Evolutionary conservation across 2,888 invertebrate genomes (phyloP), one percentile per base, ranked within the genome.

Genomic region (Dynastes tityus): DNA sequence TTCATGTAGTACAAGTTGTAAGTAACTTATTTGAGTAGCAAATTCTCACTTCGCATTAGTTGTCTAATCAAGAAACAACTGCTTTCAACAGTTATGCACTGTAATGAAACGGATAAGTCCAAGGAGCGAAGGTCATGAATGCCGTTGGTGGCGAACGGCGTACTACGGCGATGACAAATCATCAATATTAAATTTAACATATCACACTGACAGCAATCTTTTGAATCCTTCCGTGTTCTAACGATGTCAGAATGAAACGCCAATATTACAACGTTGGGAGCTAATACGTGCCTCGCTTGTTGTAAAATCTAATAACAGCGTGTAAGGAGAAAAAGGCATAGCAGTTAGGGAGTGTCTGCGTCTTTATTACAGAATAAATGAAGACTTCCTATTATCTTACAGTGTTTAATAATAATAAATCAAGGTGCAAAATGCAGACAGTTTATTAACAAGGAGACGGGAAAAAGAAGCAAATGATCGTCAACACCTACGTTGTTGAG

Each of bases 101-200:
- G 55, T 13, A 32, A 2, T 32, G 32, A 63, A 63, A 32, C 11
- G n/a, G 63, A 63, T 63, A 63, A 63, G 11, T 32, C 11, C 32
- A 27, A 9, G 63, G 11, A 29, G 32, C 8, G 32, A 32, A 63
- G 63, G 63, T 63, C 63, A 63, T 32, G 3, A 32, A 63, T n/a
- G 27, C 63, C 11, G 11, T 32, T 67, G 22, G 22, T 45, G 45
- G 49, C 6, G 11, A 64, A 40, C 11, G 16, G n/a, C 32, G 32
- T 6, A 32, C 13, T 29, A 64, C 32, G 32, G 27, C 22, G 49
- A 68, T 49, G 68, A 68, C 68, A 68, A 68, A 68, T 68, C 68
- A 27, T 49, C 68, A 51, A 68, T 68, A 68, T 68, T 68, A 51
- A 51, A 68, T 27, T 68, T 51, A 67, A 67, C 49, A 67, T 67